These are phyloP conservation scores for Drosophila prostipennis DNA, from an alignment of 2,888 invertebrate genomes.

Conservation along the genomic window DNA sequence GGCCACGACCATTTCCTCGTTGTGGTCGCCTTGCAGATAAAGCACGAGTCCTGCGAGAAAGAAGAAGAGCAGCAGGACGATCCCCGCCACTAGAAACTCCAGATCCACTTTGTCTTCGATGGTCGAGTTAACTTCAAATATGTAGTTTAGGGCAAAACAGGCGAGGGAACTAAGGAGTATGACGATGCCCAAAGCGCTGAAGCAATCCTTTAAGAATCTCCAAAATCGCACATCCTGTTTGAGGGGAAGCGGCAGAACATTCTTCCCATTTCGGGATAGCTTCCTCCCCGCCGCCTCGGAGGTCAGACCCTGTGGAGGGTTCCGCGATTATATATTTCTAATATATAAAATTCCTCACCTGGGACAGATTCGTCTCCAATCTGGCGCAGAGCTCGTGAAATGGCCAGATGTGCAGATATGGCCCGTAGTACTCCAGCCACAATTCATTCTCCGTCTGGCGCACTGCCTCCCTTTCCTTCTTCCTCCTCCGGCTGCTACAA, in stretches of 20 bases:
- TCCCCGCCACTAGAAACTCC: slow-evolving; percentile 15
- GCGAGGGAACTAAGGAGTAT: slow-evolving; percentile 15
- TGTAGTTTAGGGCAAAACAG: slow-evolving; percentile 22
- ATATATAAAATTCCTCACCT: slow-evolving; percentile 15
- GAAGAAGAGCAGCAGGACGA: slow-evolving; percentile 23
- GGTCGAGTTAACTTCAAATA: too few relatives aligned
- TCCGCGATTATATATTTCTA: too few relatives aligned
- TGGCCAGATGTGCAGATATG: slow-evolving; percentile 28
- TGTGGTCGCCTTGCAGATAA: slow-evolving; percentile 40
- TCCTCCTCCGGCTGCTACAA: neutral
- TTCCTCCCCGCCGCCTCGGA: slow-evolving; percentile 15
- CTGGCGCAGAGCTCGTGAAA: slow-evolving; percentile 16
- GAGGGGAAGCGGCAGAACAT: slow-evolving; percentile 28
- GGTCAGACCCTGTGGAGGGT: slow-evolving; percentile 43
- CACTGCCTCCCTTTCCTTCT: too few relatives aligned
- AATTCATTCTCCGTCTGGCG: slow-evolving; percentile 25
- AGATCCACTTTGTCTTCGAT: accelerated
- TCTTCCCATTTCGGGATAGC: slow-evolving; percentile 44
- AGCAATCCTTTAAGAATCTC: slow-evolving; percentile 22
- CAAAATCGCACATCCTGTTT: neutral
- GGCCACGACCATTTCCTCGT: slow-evolving; percentile 25
- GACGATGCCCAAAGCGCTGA: slow-evolving; percentile 25
- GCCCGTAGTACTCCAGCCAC: slow-evolving; percentile 29
- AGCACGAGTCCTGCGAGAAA: slow-evolving; percentile 27
- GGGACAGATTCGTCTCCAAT: slow-evolving; percentile 16